Evolutionary conservation across 1,140 invertebrate species (phyloP), one percentile per base, ranked within the genome.

Genomic region (Nymphalis io): DNA sequence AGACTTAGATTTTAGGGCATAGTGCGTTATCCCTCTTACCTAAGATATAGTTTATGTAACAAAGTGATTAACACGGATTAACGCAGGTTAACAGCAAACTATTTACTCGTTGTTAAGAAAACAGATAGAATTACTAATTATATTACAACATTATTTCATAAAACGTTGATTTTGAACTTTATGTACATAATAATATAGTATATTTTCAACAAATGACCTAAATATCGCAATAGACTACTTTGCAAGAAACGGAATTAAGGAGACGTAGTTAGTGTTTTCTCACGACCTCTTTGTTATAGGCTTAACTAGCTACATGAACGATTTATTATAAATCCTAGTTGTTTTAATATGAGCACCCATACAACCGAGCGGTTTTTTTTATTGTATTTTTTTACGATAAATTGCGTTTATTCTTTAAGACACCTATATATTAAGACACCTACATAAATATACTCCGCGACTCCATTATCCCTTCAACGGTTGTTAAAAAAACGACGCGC

Each of bases 91-190:
- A n/a, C 16, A 51, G n/a, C 20, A 27, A 63, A 63, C 21, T 16
- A 53, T 53, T 27, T 3, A 3, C 60, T 46, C 40, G 38, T 69
- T 62, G 11, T 16, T 57, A 58, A 58, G 21, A 65, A 42, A 57
- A 62, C 33, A 62, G 23, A 27, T 40, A 23, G 33, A 65, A 57
- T 65, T 46, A 57, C 13, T 44, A 65, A 57, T 65, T 46, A 57
- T 11, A 65, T 65, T 65, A 38, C 63, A 53, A 58, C 63, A 58
- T 21, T 8, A n/a, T 2, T 1, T 11, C 5, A 55, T 33, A 27
- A 3, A 27, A 55, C 3, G 40, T 4, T 55, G 4, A 55, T n/a
- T 40, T 51, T 46, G 27, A 10, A 16, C 44, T 40, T 40, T 63
- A 55, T 53, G 5, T 1, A 11, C 18, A 21, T 51, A n/a, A 6